A percentile compares a stretch with the other conserved stretches of the same genome.
Evolutionary conservation across 1,140 invertebrate genomes (phyloP).

Genomic region (Brachionus sp.): DNA sequence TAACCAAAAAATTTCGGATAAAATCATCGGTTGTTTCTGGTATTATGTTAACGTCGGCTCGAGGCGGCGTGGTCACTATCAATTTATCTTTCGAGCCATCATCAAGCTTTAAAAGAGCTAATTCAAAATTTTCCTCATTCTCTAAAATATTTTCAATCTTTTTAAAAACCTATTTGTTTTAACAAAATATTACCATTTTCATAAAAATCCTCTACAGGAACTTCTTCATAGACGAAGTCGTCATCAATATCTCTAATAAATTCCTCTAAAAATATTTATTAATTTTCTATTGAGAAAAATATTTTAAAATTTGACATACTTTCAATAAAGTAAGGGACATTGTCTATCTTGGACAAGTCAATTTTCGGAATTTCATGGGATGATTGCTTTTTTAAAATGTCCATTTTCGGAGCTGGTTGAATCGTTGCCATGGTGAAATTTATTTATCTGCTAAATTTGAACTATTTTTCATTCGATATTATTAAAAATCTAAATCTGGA

Average conservation of each 20-base stretch:
- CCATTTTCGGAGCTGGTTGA: neutral
- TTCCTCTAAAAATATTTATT: conserved; percentile 41
- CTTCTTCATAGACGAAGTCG: conserved; percentile 54
- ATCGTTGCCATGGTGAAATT: neutral
- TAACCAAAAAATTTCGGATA: conserved; percentile 59
- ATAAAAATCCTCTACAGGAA: conserved; percentile 54
- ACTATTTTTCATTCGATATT: neutral
- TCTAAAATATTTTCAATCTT: conserved; percentile 2
- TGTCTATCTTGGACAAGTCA: conserved; percentile 29
- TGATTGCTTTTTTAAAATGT: neutral
- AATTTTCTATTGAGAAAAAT: neutral
- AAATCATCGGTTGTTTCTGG: conserved; percentile 55
- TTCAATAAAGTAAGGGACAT: conserved; percentile 43
- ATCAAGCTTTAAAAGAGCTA: conserved; percentile 11
- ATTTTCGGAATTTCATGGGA: conserved; percentile 18
- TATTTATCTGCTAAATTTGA: neutral
- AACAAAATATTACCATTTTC: conserved; percentile 49
- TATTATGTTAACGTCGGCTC: conserved; percentile 16
- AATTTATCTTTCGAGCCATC: conserved; percentile 38
- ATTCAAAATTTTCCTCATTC: conserved; percentile 44
- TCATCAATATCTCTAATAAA: conserved; percentile 50
- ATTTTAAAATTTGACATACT: neutral
- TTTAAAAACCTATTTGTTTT: neutral
- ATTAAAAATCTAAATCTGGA: neutral
- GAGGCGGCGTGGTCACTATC: neutral